Percentiles rank a stretch among this genome's conserved stretches.
Evolutionary conservation across 2,113 vertebrate species (phyloP).

Genomic region (Oophaga pumilio): DNA sequence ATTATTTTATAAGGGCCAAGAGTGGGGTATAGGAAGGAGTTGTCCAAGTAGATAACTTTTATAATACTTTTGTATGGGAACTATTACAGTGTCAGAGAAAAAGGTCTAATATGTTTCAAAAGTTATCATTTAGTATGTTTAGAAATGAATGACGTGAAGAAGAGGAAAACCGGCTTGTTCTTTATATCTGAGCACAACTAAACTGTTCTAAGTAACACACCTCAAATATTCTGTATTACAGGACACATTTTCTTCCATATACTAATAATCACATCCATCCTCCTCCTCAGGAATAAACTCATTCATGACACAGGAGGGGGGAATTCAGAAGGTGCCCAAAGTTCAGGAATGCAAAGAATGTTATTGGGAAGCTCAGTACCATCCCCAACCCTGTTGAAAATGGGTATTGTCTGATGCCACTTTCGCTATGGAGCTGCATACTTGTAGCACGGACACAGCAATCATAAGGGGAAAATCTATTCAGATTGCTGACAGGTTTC

Average conservation of each 20-base stretch:
- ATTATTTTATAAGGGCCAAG: no score
- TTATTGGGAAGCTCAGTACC: constrained; percentile 44
- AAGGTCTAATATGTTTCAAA: neutral
- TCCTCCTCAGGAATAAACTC: constrained; percentile 14
- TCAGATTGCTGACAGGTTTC: neutral
- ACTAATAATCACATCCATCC: constrained; percentile 26
- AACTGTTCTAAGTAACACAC: neutral
- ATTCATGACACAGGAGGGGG: constrained; percentile 35
- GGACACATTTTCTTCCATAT: neutral
- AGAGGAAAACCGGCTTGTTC: neutral
- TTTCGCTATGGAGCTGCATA: constrained; percentile 1
- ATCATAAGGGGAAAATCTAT: neutral
- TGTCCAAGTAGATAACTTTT: no score
- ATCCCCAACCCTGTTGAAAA: constrained; percentile 36
- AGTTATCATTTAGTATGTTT: neutral
- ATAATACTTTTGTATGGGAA: no score
- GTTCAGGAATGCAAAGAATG: constrained; percentile 56
- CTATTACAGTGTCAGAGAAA: no score
- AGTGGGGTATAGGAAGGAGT: no score
- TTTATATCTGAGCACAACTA: neutral
- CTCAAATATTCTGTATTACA: neutral
- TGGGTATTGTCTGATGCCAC: constrained; percentile 45
- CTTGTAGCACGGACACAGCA: neutral
- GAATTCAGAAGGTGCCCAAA: constrained; percentile 39
- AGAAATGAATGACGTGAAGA: neutral